Evolutionary conservation across 2,888 invertebrate genomes (phyloP), one percentile per base, ranked within the genome.

Genomic region (Drosophila infuscata): DNA sequence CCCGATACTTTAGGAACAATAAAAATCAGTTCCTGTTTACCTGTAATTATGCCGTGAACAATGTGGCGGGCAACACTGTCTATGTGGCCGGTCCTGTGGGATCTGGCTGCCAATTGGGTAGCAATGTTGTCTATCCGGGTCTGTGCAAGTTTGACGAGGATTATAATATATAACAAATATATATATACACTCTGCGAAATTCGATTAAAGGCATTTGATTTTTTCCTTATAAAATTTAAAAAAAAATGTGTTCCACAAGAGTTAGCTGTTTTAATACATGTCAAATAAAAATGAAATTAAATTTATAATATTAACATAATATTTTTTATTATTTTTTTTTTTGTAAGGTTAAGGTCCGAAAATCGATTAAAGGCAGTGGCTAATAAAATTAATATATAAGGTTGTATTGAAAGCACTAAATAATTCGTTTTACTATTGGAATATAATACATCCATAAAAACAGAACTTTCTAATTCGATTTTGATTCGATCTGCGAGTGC

Each of bases 11-110:
- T 2, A 51, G n/a, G 41, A n/a, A 67, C n/a, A 30, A 20, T 4
- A 30, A 35, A 1, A 78, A 71, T 2, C 36, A 62, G 11, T 76
- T 78, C 43, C 66, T 82, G 2, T 5, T 82, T 25, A 60, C 82
- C 58, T 86, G 87, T 43, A 83, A 86, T 51, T 86, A 86, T 69
- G 86, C 86, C 20, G 72, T 69, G 6, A 54, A 78, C 43, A 86
- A 82, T 53, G 46, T 53, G 3, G n/a, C 46, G 0, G 71, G 67
- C 3, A 3, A 20, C 0, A 51, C 73, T 3, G 78, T 86, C 11
- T 86, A 81, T 52, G 60, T 41, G 2, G 1, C 17, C 0, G 83
- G 81, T 7, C 17, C 48, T 0, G 46, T 64, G 2, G 85, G 53
- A 17, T 63, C 62, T 5, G 74, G 60, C 33, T 86, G 86, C 58